phyloP scores from a whole-genome alignment of 2,113 vertebrate genomes.

The Malurus elegans region DNA sequence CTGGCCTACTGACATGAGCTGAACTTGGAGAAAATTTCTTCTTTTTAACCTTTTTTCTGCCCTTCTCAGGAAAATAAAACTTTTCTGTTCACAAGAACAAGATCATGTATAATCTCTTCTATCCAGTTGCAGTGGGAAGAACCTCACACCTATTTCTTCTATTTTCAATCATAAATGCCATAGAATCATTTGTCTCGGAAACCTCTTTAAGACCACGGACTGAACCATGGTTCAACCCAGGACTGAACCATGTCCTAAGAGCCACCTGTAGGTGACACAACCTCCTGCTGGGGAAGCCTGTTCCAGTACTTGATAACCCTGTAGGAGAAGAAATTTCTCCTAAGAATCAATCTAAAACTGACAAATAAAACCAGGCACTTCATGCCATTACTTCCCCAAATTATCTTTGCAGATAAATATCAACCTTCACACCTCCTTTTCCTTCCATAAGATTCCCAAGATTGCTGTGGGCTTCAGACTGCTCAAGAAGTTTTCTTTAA shows the following conservation, averaged over 20 bases:
- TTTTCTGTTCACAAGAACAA: background rate
- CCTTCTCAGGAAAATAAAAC: background rate
- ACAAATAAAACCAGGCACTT: background rate
- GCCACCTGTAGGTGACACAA: background rate
- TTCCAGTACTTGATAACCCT: background rate
- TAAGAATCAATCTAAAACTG: rapidly evolving
- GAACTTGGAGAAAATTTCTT: background rate
- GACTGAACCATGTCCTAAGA: background rate
- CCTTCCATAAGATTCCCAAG: background rate
- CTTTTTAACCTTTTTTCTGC: rapidly evolving
- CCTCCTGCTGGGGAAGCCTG: background rate
- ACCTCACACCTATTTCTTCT: background rate
- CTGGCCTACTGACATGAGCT: background rate
- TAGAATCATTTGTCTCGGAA: background rate
- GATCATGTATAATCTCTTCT: background rate
- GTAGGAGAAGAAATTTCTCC: background rate
- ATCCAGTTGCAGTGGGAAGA: background rate
- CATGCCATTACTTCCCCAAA: background rate
- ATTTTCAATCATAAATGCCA: background rate
- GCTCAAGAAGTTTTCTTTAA: background rate
- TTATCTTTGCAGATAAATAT: background rate
- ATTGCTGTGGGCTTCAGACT: background rate
- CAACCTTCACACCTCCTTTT: background rate
- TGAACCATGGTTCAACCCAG: background rate
- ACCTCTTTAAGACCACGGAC: rapidly evolving